phyloP scores from a whole-genome alignment of 2,797 vertebrate genomes.

The Botia almorhae region DNA sequence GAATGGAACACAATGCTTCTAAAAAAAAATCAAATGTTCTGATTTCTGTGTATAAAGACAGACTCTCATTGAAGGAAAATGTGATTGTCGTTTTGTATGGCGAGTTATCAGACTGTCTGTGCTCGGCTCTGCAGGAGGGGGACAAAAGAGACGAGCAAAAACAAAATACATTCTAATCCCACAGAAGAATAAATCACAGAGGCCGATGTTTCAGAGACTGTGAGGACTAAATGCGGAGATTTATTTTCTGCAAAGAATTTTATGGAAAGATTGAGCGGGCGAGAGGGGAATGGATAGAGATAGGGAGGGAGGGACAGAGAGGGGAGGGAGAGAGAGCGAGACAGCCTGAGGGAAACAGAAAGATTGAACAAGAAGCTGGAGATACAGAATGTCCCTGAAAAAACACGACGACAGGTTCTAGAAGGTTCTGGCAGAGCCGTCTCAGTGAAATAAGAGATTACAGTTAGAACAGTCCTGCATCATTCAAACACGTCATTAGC shows the following conservation, averaged over 20 bases:
- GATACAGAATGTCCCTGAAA: slow-evolving; percentile 46
- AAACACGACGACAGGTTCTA: neutral
- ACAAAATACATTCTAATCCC: slow-evolving; percentile 9
- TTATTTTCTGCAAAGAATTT: neutral
- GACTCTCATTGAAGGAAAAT: neutral
- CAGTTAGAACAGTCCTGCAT: neutral
- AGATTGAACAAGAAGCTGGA: slow-evolving; percentile 28
- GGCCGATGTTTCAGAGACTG: neutral
- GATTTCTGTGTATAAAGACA: neutral
- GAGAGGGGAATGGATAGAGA: neutral
- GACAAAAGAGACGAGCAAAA: slow-evolving; percentile 7
- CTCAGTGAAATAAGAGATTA: neutral
- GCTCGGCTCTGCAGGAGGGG: neutral
- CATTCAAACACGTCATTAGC: neutral
- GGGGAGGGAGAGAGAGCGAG: slow-evolving; percentile 11
- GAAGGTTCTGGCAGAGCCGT: neutral
- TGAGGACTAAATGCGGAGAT: neutral
- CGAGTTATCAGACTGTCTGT: neutral
- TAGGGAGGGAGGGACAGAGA: neutral
- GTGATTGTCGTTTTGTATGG: neutral
- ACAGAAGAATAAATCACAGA: neutral
- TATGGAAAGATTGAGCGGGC: slow-evolving; percentile 5
- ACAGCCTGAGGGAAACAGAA: slow-evolving; percentile 27
- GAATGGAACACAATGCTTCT: neutral
- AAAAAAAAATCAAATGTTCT: neutral